A percentile compares a stretch with the other conserved stretches of the same genome.
Evolutionary conservation across 2,888 invertebrate genomes (phyloP).

Genomic region (Liodrosophila aerea): DNA sequence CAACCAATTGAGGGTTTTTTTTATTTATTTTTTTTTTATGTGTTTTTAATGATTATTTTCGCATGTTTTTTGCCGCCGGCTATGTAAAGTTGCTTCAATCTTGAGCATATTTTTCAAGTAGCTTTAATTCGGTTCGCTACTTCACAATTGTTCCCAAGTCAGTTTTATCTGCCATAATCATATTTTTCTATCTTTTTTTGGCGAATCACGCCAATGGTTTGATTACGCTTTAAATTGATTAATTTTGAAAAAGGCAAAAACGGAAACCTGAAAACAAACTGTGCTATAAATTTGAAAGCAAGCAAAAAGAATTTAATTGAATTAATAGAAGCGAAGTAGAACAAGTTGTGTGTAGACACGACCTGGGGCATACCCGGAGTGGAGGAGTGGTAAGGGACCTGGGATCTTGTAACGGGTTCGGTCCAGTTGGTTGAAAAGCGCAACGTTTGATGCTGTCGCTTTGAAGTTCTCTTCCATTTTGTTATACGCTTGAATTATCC

Average conservation of each 20-base stretch:
- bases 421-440: slow-evolving; percentile 17
- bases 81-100: slow-evolving; percentile 27
- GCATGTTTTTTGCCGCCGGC: slow-evolving; percentile 9
- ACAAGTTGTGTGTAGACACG: slow-evolving; percentile 7
- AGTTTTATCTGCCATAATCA: slow-evolving; percentile 7
- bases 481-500: slow-evolving; percentile 46
- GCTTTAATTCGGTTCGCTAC: slow-evolving; percentile 46
- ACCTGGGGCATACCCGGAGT: slow-evolving; percentile 20
- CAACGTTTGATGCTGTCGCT: slow-evolving; percentile 33
- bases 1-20: slow-evolving; percentile 6
- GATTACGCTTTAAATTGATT: slow-evolving; percentile 73
- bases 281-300: slow-evolving; percentile 41
- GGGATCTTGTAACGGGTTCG: slow-evolving; percentile 3
- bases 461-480: slow-evolving; percentile 42
- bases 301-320: slow-evolving; percentile 55
- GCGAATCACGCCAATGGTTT: slow-evolving; percentile 62
- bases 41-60: slow-evolving; percentile 1
- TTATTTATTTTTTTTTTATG: slow-evolving; percentile 6
- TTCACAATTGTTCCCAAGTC: slow-evolving; percentile 58
- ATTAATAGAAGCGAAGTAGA: slow-evolving; percentile 48
- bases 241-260: slow-evolving; percentile 30
- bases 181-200: slow-evolving; percentile 16
- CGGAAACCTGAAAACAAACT: slow-evolving; percentile 23
- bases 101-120: slow-evolving; percentile 42
- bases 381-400: slow-evolving; percentile 1